Evolutionary conservation across 2,888 invertebrate species (phyloP).

Genomic region (Pollenia griseotomentosa): DNA sequence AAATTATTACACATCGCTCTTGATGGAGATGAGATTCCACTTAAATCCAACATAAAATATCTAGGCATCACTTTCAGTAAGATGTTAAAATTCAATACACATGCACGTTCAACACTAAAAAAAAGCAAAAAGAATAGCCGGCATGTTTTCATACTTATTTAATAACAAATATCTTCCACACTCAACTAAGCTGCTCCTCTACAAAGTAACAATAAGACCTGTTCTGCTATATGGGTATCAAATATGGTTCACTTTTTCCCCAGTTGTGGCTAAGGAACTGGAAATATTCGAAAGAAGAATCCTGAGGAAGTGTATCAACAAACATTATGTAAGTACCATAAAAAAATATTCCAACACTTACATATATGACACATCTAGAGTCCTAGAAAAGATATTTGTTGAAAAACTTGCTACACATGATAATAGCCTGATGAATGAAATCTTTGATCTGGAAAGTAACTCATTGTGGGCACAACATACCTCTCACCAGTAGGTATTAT

Average conservation of each 20-base stretch:
- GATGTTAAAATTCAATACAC: not conserved
- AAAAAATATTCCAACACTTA: too few relatives aligned
- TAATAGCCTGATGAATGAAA: too few relatives aligned
- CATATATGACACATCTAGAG: too few relatives aligned
- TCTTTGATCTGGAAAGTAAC: too few relatives aligned
- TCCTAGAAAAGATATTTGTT: too few relatives aligned
- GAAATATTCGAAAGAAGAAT: too few relatives aligned
- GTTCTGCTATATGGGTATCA: not conserved
- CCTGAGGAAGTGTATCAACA: too few relatives aligned
- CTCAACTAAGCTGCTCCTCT: not conserved
- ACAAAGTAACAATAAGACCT: not conserved
- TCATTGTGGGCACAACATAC: too few relatives aligned
- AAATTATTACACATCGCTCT: not conserved
- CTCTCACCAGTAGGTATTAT: too few relatives aligned
- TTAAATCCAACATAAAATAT: too few relatives aligned
- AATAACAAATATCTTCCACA: not conserved
- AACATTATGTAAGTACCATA: too few relatives aligned
- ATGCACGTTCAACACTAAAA: not conserved
- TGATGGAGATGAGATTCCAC: not conserved
- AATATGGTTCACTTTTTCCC: slow-evolving; percentile 21
- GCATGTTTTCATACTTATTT: slow-evolving; percentile 3
- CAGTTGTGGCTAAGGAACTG: not conserved
- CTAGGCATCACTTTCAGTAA: not conserved
- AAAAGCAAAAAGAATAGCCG: not conserved
- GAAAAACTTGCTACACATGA: too few relatives aligned